These are phyloP conservation scores for Drosophila ogumai DNA, from an alignment of 1,140 invertebrate species.

Conservation along the genomic window DNA sequence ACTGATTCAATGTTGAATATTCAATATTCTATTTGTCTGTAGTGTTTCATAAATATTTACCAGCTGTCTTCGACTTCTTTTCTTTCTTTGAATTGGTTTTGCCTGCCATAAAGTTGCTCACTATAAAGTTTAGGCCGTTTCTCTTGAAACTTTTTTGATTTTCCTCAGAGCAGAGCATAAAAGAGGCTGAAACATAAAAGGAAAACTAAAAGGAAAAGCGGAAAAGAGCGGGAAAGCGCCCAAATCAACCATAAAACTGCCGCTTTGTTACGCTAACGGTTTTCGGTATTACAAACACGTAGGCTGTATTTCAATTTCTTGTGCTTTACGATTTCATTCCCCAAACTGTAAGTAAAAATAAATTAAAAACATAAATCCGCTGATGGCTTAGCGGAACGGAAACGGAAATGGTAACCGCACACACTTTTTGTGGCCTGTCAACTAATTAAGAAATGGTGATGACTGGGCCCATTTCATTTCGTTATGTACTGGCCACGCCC, in stretches of 20 bases:
- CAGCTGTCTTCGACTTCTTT: background rate
- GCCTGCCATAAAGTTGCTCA: conserved; percentile 26
- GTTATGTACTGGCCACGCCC: conserved; percentile 44
- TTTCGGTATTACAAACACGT: conserved; percentile 73
- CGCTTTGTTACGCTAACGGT: conserved; percentile 28
- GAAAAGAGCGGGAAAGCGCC: background rate
- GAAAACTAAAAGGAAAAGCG: conserved; percentile 45
- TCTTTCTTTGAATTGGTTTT: conserved; percentile 6
- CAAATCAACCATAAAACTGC: conserved; percentile 65
- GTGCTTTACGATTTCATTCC: conserved; percentile 18
- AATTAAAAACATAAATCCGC: conserved; percentile 59
- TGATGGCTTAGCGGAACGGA: conserved; percentile 6
- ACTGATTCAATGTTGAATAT: conserved; percentile 13
- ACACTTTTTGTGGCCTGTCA: conserved; percentile 41
- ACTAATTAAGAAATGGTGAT: conserved; percentile 72
- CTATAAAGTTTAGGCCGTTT: conserved; percentile 37
- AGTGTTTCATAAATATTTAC: conserved; percentile 41
- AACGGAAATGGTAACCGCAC: conserved; percentile 3
- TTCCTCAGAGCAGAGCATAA: conserved; percentile 27
- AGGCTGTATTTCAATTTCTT: conserved; percentile 51
- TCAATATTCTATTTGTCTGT: conserved; percentile 21
- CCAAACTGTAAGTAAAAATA: conserved; percentile 56
- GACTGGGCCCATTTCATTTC: conserved; percentile 31
- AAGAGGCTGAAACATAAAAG: conserved; percentile 26
- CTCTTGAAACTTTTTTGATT: conserved; percentile 35